A percentile compares a stretch with the other conserved stretches of the same genome.
phyloP scores from a whole-genome alignment of 2,113 vertebrate species.

The Crypturellus undulatus region DNA sequence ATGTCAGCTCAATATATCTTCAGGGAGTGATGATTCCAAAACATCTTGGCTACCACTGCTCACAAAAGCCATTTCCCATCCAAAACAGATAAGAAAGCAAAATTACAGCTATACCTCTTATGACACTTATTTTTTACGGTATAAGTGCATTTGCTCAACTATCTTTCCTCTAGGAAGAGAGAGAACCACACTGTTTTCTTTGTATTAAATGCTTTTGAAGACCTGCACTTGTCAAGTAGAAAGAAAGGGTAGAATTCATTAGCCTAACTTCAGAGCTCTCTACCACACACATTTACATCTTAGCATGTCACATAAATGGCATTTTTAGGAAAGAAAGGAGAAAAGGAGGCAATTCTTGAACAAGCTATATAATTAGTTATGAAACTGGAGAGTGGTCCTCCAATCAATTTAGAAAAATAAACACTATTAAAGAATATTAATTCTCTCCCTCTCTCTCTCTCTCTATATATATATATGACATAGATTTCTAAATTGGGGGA shows the following conservation, averaged over 20 bases:
- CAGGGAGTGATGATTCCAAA: background rate
- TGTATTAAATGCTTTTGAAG: background rate
- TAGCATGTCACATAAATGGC: background rate
- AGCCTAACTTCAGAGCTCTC: slow-evolving; percentile 14
- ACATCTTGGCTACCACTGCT: background rate
- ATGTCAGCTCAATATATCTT: slow-evolving; percentile 24
- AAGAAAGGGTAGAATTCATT: background rate
- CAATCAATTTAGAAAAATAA: background rate
- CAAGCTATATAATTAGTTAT: background rate
- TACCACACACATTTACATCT: background rate
- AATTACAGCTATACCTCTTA: background rate
- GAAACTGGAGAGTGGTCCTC: background rate
- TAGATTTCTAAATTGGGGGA: background rate
- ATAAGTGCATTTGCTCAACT: background rate
- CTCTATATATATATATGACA: background rate
- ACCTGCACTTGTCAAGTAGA: background rate
- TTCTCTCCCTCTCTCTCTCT: background rate
- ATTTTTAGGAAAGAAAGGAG: background rate
- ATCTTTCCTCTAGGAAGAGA: background rate
- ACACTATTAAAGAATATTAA: background rate
- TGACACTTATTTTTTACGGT: background rate
- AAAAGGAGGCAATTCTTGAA: background rate
- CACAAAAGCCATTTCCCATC: background rate
- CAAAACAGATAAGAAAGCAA: background rate
- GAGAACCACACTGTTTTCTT: background rate